Base-by-base conservation (phyloP, 1,140 invertebrate species). In the Zaprionus capensis region DNA sequence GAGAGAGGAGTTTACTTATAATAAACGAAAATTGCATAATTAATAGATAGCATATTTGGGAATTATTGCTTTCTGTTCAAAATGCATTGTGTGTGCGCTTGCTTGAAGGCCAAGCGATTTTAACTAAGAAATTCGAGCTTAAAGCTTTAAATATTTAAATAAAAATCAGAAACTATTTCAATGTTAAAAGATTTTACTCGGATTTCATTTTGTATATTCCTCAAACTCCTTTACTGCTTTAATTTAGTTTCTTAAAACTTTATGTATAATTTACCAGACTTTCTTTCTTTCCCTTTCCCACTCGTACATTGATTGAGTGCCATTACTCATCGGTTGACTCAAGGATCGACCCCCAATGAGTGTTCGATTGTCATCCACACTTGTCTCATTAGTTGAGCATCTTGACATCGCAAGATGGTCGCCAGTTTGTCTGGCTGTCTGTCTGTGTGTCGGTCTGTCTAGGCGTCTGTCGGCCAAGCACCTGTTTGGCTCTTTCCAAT, bases 401-500 rank as follows among this genome's bases (percentile, higher is more conserved):
- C 28, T 46, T 38, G 34, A 46, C 2, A 14, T 15, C n/a, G 36
- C 36, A 38, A 36, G 55, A 36, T 59, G 41, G 41, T 34, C 69
- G 51, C 34, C 68, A 56, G 6, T 14, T 51, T 68, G 64, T 73
- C 65, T 73, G 57, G 44, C 17, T 24, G 20, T 51, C 46, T 22
- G 20, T 51, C 46, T 22, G 20, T 22, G 36, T 46, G 59, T 41
- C 59, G 74, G 53, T 41, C 59, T 77, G 70, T 73, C 63, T 57
- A 41, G 11, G 51, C 58, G n/a, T 46, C n/a, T 46, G 41, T 17
- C 34, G 41, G 58, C 68, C 44, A 49, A 28, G 65, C 75, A 78
- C 58, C 71, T 78, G 71, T 73, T 77, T 57, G 41, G 15, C 58
- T 58, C 58, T 36, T 77, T 72, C 44, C 55, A 78, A 69, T 74